A percentile compares a stretch with the other conserved stretches of the same genome.
Conservation (phyloP, 2,888 invertebrate species). For the Meandrusa payeni region DNA sequence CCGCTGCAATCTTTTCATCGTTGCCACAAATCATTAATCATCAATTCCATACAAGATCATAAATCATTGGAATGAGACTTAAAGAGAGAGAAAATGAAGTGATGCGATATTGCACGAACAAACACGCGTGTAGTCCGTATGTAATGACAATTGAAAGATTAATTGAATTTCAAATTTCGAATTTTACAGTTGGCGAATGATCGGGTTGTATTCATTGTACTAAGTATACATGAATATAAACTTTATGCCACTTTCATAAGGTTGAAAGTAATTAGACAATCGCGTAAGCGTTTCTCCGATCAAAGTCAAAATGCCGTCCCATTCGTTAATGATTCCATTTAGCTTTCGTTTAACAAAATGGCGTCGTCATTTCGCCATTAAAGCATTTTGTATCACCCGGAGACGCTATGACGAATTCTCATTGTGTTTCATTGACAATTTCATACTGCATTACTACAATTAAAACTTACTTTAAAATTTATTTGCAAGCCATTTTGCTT, state of each 20-base stretch:
- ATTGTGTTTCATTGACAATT: constrained; percentile 50
- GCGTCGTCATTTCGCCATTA: constrained; percentile 39
- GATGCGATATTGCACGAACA: constrained; percentile 61
- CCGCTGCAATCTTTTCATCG: constrained; percentile 65
- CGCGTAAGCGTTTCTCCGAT: constrained; percentile 56
- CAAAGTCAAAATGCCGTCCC: constrained; percentile 33
- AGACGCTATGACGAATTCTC: constrained; percentile 29
- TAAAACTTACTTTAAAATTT: constrained; percentile 42
- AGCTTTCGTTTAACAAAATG: constrained; percentile 45
- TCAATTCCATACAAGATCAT: constrained; percentile 56
- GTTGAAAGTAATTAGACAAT: constrained; percentile 31
- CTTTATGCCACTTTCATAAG: constrained; percentile 25
- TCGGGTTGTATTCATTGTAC: constrained; percentile 36
- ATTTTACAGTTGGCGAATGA: constrained; percentile 56
- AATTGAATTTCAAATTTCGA: constrained; percentile 58
- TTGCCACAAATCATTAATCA: constrained; percentile 65
- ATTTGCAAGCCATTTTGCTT: constrained; percentile 32
- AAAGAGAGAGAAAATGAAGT: constrained; percentile 79
- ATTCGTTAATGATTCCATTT: constrained; percentile 34
- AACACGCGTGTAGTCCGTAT: constrained; percentile 62
- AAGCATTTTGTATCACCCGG: constrained; percentile 34
- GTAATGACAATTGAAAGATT: constrained; percentile 72
- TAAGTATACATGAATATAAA: constrained; percentile 1
- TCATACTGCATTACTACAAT: constrained; percentile 45
- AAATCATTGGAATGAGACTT: constrained; percentile 77